Percentiles rank a stretch among this genome's conserved stretches.
phyloP scores from a whole-genome alignment of 2,113 vertebrate genomes.

The Barnardius zonarius region DNA sequence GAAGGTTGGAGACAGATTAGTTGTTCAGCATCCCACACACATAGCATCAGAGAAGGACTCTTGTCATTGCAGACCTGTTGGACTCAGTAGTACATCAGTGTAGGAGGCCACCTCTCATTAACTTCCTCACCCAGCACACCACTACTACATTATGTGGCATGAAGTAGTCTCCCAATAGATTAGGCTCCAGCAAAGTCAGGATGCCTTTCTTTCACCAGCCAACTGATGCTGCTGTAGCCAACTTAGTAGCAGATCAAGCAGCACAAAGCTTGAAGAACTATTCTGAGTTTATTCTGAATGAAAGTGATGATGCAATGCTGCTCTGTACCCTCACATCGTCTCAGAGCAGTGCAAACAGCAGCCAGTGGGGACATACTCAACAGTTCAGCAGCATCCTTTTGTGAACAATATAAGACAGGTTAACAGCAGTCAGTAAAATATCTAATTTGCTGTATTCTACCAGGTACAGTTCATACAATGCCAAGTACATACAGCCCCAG shows the following conservation, averaged over 20 bases:
- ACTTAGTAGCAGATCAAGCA: neutral
- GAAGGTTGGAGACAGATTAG: neutral
- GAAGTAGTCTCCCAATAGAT: neutral
- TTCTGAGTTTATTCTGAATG: neutral
- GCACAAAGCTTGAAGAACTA: neutral
- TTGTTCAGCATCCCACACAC: neutral
- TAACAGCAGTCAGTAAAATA: neutral
- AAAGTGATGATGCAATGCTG: neutral
- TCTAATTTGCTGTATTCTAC: neutral
- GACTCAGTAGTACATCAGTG: neutral
- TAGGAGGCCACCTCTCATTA: neutral
- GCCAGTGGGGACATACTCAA: neutral
- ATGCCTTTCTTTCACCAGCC: neutral
- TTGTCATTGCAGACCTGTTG: neutral
- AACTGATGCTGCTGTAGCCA: neutral
- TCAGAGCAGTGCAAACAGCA: neutral
- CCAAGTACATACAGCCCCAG: neutral
- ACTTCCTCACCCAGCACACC: neutral
- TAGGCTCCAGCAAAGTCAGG: neutral
- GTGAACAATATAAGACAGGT: neutral
- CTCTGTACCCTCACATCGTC: neutral
- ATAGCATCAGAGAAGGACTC: neutral
- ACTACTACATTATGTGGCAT: neutral
- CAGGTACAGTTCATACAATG: neutral
- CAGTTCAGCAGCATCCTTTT: neutral